phyloP scores from a whole-genome alignment of 2,888 invertebrate genomes.

The Apomyelois bistriatella region DNA sequence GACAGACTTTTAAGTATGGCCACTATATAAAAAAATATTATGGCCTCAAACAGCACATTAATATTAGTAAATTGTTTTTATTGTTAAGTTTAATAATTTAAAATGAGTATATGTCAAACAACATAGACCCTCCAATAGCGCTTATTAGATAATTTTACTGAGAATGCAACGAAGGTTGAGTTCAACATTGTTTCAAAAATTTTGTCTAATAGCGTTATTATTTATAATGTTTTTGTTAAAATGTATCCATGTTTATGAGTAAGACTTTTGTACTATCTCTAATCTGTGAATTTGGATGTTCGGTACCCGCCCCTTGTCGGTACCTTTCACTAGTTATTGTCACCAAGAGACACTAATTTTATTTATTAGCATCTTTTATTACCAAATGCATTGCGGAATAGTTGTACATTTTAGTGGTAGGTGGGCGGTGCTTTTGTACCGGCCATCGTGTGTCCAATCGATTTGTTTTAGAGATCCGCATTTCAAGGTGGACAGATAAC shows the following conservation, averaged over 20 bases:
- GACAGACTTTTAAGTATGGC: too few species aligned
- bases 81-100: too few species aligned
- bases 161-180: too few species aligned
- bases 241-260: slow-evolving; percentile 2
- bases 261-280: slow-evolving; percentile 7
- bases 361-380: slow-evolving; percentile 71
- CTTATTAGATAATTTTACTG: too few species aligned
- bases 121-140: too few species aligned
- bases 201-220: too few species aligned
- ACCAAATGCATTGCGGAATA: slow-evolving; percentile 62
- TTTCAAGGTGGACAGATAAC: background rate
- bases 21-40: too few species aligned
- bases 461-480: slow-evolving; percentile 43
- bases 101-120: too few species aligned
- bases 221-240: too few species aligned
- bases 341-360: slow-evolving; percentile 61
- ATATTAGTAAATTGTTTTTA: too few species aligned
- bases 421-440: slow-evolving; percentile 51
- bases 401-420: slow-evolving; percentile 33
- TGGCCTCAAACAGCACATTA: too few species aligned
- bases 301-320: slow-evolving; percentile 44
- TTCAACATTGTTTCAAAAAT: too few species aligned
- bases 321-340: slow-evolving; percentile 38
- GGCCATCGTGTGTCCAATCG: slow-evolving; percentile 45
- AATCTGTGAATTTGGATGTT: background rate